phyloP scores from a whole-genome alignment of 2,888 invertebrate genomes.

The Phyllotreta striolata region DNA sequence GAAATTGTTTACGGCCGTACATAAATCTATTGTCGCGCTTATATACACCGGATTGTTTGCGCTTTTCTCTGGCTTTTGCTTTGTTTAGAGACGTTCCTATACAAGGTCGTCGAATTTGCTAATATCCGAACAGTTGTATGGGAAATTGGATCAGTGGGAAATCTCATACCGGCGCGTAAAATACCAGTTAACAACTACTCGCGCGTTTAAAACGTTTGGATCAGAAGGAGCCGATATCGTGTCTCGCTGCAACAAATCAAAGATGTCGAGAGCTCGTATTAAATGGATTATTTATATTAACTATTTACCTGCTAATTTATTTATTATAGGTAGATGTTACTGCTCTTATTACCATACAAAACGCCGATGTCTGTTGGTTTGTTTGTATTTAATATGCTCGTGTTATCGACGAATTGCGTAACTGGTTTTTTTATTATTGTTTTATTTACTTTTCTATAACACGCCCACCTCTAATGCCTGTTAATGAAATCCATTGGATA shows the following conservation, averaged over 20 bases:
- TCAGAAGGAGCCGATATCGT: slow-evolving; percentile 52
- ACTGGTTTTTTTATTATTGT: too few relatives aligned
- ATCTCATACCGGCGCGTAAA: slow-evolving; percentile 26
- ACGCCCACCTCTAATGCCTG: too few relatives aligned
- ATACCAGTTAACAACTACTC: slow-evolving; percentile 46
- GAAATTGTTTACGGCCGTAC: slow-evolving; percentile 15
- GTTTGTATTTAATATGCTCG: slow-evolving; percentile 31
- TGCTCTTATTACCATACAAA: slow-evolving; percentile 45
- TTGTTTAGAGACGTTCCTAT: slow-evolving; percentile 7
- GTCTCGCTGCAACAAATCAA: slow-evolving; percentile 50
- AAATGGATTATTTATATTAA: slow-evolving; percentile 52
- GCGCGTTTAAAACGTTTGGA: slow-evolving; percentile 47
- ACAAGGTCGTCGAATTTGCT: too few relatives aligned
- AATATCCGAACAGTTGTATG: too few relatives aligned
- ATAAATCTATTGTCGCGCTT: slow-evolving; percentile 19
- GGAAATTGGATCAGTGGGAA: too few relatives aligned
- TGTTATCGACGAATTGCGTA: too few relatives aligned
- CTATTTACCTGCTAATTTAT: slow-evolving; percentile 50
- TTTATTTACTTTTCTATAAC: too few relatives aligned
- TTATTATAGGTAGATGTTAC: slow-evolving; percentile 44
- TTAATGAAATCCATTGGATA: too few relatives aligned
- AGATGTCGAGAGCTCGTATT: slow-evolving; percentile 47
- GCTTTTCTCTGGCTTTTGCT: slow-evolving; percentile 7
- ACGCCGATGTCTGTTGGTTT: slow-evolving; percentile 33
- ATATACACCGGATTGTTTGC: background rate